These are phyloP conservation scores for Drosophila triauraria DNA, from an alignment of 1,140 invertebrate species.

Conservation along the genomic window DNA sequence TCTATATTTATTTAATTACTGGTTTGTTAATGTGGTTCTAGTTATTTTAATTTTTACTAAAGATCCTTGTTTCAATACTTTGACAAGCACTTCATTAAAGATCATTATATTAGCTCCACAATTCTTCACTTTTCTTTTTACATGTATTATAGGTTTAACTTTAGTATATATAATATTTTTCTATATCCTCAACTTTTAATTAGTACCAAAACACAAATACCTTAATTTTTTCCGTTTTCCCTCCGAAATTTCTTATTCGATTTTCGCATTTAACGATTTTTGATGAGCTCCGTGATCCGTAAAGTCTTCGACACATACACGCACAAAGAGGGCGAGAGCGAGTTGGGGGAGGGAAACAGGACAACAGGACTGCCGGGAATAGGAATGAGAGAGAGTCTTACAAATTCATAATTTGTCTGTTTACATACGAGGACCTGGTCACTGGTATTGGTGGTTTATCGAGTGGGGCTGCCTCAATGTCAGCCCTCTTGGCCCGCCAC, in stretches of 20 bases:
- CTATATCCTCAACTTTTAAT: neutral
- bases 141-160: neutral
- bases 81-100: too few relatives aligned
- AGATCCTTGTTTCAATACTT: too few relatives aligned
- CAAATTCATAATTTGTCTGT: conserved; percentile 78
- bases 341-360: conserved; percentile 10
- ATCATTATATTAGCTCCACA: neutral
- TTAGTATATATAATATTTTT: neutral
- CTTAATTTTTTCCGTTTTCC: conserved; percentile 31
- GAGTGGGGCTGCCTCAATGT: conserved; percentile 72
- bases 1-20: neutral
- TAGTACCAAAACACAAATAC: neutral
- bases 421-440: conserved; percentile 61
- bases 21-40: neutral
- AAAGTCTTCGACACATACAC: conserved; percentile 64
- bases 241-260: conserved; percentile 36
- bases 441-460: conserved; percentile 71
- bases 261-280: conserved; percentile 80
- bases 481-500: conserved; percentile 59
- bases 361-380: conserved; percentile 29
- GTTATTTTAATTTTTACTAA: too few relatives aligned
- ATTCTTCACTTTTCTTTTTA: neutral
- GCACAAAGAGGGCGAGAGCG: conserved; percentile 8
- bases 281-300: conserved; percentile 81
- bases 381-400: conserved; percentile 58